A percentile compares a stretch with the other conserved stretches of the same genome.
Evolutionary conservation across 2,113 vertebrate species (phyloP).

Genomic region (Pogona vitticeps): DNA sequence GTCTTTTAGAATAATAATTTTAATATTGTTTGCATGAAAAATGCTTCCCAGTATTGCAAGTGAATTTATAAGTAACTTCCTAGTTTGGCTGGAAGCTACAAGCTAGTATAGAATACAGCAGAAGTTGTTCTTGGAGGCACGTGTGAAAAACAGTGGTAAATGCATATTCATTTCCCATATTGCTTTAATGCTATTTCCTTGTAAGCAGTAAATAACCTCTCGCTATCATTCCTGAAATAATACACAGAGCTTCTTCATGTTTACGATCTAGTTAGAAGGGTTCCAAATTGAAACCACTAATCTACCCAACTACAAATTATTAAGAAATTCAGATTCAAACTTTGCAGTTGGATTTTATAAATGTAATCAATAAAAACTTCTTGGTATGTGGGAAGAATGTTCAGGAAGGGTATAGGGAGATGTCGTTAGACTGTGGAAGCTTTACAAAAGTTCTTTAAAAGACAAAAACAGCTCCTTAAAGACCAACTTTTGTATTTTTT

Average conservation of each 20-base stretch:
- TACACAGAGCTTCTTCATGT: rapidly evolving
- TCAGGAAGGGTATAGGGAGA: background rate
- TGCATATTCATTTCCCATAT: background rate
- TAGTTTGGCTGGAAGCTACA: rapidly evolving
- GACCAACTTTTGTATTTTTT: no score
- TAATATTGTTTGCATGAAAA: constrained; percentile 13
- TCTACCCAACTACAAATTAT: background rate
- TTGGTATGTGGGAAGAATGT: background rate
- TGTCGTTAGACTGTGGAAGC: no score
- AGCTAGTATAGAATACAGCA: background rate
- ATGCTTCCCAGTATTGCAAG: background rate
- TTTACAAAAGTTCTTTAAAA: no score
- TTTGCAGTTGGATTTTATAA: background rate
- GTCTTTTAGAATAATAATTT: background rate
- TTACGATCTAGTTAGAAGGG: background rate
- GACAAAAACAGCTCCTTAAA: no score
- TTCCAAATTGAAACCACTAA: background rate
- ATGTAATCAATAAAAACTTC: background rate
- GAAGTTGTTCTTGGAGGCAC: background rate
- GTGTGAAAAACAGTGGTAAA: background rate
- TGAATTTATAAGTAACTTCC: background rate
- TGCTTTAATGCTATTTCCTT: background rate
- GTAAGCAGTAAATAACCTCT: background rate
- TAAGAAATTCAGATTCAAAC: background rate
- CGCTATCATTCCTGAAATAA: background rate